Conservation (phyloP, 2,113 vertebrate species). For the Edolisoma coerulescens region DNA sequence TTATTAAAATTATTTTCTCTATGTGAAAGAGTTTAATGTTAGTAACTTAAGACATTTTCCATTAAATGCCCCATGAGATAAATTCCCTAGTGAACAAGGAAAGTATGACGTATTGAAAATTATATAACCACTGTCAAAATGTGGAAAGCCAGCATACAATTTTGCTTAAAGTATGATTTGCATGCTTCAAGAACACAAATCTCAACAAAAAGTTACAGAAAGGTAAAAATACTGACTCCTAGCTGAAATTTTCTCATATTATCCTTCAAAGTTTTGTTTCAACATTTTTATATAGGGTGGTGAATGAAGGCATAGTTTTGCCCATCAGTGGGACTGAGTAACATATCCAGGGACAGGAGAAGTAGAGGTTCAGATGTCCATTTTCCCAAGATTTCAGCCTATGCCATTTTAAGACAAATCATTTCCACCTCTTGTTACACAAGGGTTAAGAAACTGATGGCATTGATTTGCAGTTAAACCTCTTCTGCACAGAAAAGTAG, state of each 20-base stretch:
- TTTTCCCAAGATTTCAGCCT: background rate
- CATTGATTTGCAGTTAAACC: background rate
- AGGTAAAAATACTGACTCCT: background rate
- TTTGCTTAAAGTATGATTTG: background rate
- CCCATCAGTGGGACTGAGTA: background rate
- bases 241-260: background rate
- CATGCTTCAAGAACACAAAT: background rate
- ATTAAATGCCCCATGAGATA: background rate
- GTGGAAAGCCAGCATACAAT: background rate
- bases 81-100: background rate
- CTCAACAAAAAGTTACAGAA: background rate
- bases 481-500: background rate
- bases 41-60: background rate
- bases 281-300: background rate
- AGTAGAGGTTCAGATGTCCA: background rate
- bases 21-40: background rate
- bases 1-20: background rate
- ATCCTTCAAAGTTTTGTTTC: background rate
- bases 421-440: background rate
- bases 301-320: background rate
- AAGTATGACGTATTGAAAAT: background rate
- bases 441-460: background rate
- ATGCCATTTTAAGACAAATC: background rate
- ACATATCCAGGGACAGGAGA: accelerated
- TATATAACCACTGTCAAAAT: background rate